Evolutionary conservation across 2,888 invertebrate genomes (phyloP), one percentile per base, ranked within the genome.

Genomic region (Teleogryllus oceanicus): DNA sequence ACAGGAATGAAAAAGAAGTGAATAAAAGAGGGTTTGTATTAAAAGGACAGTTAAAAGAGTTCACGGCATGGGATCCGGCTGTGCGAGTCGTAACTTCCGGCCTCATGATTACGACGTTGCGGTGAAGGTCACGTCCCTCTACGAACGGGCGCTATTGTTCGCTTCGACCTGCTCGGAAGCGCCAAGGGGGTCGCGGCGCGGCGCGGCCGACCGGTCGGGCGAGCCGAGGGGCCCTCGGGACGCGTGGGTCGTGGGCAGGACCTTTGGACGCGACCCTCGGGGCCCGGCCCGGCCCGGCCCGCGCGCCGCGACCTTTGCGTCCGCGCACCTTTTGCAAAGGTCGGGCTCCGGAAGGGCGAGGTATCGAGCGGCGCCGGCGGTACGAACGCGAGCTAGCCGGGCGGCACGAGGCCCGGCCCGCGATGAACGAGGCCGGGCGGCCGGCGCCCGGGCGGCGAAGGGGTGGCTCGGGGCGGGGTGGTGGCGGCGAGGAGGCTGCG

Each of bases 291-390:
- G 62, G 62, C 62, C 24, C n/a, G 12, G 13, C n/a, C 62, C n/a
- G n/a, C 13, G n/a, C 62, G 16, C 8, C 62, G 62, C 62, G 62
- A 62, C 62, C 62, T 62, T 62, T 62, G n/a, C 62, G n/a, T 62
- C n/a, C 13, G 62, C 62, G 62, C 62, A 62, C 62, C 62, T 62
- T 62, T 62, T 62, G 62, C 62, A 62, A 62, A 62, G 62, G 62
- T 62, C 62, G 62, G n/a, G 62, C 62, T 13, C 13, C 62, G 62
- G 13, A 62, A 62, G 62, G 62, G 62, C 62, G n/a, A 62, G n/a
- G 13, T 62, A 62, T 62, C 62, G 62, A 62, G 62, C 62, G 62
- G 4, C 4, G n/a, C 62, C n/a, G 13, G 13, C 3, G 62, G 62
- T 62, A 62, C 62, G 62, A 62, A n/a, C 62, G 62, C 13, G 13